These are phyloP conservation scores for Panagrolaimus sp. DNA, from an alignment of 1,140 invertebrate genomes.

Conservation along the genomic window DNA sequence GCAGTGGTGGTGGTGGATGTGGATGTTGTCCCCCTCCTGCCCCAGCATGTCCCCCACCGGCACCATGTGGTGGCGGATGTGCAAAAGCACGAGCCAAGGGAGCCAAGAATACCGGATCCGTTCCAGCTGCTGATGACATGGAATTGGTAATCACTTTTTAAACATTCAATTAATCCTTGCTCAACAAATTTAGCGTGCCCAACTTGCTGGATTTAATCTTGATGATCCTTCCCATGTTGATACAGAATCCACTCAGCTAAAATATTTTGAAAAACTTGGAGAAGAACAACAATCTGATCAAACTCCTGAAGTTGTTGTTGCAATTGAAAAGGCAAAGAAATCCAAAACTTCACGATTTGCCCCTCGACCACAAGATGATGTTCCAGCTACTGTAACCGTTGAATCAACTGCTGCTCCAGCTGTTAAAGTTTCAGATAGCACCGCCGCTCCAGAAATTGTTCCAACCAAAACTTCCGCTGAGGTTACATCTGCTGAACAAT, in stretches of 20 bases:
- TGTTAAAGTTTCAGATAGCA: not conserved
- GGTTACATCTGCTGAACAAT: not conserved
- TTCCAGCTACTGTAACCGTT: not conserved
- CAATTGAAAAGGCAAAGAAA: not conserved
- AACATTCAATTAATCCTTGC: not conserved
- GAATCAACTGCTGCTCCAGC: not conserved
- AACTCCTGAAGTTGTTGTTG: not conserved
- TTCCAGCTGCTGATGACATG: conserved; percentile 4
- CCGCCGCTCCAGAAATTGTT: not conserved
- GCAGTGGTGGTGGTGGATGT: conserved; percentile 14
- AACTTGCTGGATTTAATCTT: conserved; percentile 3
- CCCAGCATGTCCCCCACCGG: conserved; percentile 4
- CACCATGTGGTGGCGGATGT: conserved; percentile 9
- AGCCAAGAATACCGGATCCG: not conserved
- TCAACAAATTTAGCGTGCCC: not conserved
- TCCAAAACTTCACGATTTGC: not conserved
- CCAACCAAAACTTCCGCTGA: not conserved
- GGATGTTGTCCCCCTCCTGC: conserved; percentile 1
- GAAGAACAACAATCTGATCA: conserved; percentile 8
- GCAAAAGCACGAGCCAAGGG: not conserved
- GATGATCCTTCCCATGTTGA: not conserved
- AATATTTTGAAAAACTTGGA: conserved; percentile 14
- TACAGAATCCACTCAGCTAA: not conserved
- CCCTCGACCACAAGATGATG: not conserved
- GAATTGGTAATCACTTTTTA: not conserved